Evolutionary conservation across 2,888 invertebrate species (phyloP).

Genomic region (Pachydiplax longipennis): DNA sequence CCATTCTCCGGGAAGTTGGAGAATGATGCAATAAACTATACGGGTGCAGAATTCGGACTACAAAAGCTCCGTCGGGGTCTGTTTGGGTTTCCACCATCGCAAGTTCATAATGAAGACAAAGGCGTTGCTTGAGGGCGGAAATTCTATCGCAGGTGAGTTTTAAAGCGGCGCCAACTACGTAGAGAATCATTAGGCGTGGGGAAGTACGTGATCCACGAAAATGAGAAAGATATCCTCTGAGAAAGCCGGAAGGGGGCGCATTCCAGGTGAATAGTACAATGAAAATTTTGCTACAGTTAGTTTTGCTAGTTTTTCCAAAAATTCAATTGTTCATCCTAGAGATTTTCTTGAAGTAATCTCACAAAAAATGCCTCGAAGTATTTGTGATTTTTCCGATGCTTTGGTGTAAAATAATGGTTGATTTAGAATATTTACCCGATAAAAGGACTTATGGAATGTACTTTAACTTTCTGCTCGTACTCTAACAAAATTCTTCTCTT

Average conservation of each 20-base stretch:
- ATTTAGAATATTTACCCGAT: too few species aligned
- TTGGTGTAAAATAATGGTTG: too few species aligned
- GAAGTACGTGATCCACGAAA: background rate
- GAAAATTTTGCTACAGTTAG: too few species aligned
- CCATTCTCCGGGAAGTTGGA: background rate
- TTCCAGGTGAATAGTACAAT: background rate
- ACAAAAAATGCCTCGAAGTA: too few species aligned
- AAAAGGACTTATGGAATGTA: background rate
- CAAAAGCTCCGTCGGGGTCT: background rate
- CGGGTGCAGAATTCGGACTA: background rate
- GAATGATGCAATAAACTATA: background rate
- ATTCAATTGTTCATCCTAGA: too few species aligned
- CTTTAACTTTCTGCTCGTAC: background rate
- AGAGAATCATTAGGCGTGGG: background rate
- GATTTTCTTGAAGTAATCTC: too few species aligned
- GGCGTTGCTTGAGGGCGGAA: background rate
- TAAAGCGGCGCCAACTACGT: background rate
- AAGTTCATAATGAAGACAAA: conserved; percentile 1
- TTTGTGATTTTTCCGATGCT: too few species aligned
- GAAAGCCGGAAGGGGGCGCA: background rate
- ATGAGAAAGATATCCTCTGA: background rate
- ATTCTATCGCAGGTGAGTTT: background rate
- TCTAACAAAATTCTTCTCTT: too few species aligned
- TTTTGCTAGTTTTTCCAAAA: too few species aligned
- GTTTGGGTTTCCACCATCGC: background rate